Evolutionary conservation across 2,888 invertebrate species (phyloP), one percentile per base, ranked within the genome.

Genomic region (Encarsia formosa): DNA sequence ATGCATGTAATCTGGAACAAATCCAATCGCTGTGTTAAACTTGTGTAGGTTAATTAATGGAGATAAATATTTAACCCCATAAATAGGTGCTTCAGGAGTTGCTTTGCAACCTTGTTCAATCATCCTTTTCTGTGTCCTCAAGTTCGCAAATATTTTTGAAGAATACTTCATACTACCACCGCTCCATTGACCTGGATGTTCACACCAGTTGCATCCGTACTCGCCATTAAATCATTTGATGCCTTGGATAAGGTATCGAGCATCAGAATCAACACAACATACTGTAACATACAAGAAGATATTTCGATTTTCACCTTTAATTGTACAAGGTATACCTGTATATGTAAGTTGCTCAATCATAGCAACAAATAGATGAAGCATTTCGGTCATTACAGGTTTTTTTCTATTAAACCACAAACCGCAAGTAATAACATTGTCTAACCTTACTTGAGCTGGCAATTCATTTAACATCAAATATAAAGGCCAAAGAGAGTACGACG

Each of bases 401-500:
- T 20, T 18, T 5, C 31, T 43, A n/a, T 18, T 22, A 19, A 49
- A 37, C 43, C 26, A 37, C 22, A 49, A 37, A 5, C 37, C 44
- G 22, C 29, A 26, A 4, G 31, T 22, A 5, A 50, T 22, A 4
- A 50, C n/a, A 4, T 38, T 38, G 2, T n/a, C 26, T 4, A 35
- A 38, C 22, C 45, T 32, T 1, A 18, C 16, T 18, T 34, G 6
- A 26, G 5, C 8, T 1, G 40, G 35, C 15, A 51, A 13, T 38
- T 50, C 44, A 23, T 44, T 50, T 13, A 50, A 2, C 22, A 38
- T 38, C n/a, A 52, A 24, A 32, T 23, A 52, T 5, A 52, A 9
- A 5, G 52, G 52, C 52, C 43, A 52, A 9, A 52, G 24, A n/a
- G 43, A 48, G n/a, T 39, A 52, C 13, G 26, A 3, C 1, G 47